Evolutionary conservation across 2,888 invertebrate genomes (phyloP), one percentile per base, ranked within the genome.

Genomic region (Exephanes ischioxanthus): DNA sequence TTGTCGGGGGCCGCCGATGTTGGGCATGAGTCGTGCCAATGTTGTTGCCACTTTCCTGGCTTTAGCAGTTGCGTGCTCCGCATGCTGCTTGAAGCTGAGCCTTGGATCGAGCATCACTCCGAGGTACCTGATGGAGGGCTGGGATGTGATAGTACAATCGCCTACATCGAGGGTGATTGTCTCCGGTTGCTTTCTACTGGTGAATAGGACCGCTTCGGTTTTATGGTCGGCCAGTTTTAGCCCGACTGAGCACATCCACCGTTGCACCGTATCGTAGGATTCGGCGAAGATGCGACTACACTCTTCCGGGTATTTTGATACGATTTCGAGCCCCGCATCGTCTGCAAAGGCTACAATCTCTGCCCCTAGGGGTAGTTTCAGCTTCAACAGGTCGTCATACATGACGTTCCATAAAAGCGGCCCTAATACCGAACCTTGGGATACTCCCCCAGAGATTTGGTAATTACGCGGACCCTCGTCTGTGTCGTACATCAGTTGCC

Each of bases 1-100:
- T 70, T 86, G 85, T 9, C 70, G 80, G 3, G 87, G 86, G 9
- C 89, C 88, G 16, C 87, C 87, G 19, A 86, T 53, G 66, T 90
- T 89, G 9, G 86, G 85, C 89, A 89, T 87, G 1, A 89, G 81
- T 9, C 86, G 68, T 9, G 85, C 70, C 58, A 89, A 53, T 19
- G 71, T 68, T 6, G 78, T 33, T 9, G 37, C 58, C 22, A 87
- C 86, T 37, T 37, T 41, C 14, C 73, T 48, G 1, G 86, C 88
- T 63, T 88, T 88, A 0, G n/a, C 79, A 68, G 66, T 48, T 1
- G 48, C 58, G 37, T 73, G 16, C 48, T 79, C 68, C 6, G 63
- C 41, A 5, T 80, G 73, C 9, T 67, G 30, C 61, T 68, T 84
- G 78, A 86, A 88, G 48, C 48, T 84, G 14, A 87, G 71, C 19